phyloP scores from a whole-genome alignment of 2,113 vertebrate genomes.

The Etheostoma spectabile region DNA sequence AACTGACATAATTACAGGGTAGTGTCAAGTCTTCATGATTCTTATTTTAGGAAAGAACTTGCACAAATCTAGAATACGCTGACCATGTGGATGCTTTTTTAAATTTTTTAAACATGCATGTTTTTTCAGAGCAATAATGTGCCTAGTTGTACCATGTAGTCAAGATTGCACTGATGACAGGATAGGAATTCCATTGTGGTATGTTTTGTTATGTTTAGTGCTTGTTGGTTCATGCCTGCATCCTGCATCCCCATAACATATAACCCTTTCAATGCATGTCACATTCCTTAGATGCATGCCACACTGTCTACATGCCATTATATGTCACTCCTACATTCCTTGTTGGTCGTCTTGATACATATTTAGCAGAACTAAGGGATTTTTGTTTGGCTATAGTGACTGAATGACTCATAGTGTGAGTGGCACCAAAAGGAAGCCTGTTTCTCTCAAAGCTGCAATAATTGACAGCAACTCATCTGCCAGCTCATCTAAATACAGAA shows the following conservation, averaged over 20 bases:
- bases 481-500: slow-evolving; percentile 61
- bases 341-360: slow-evolving; percentile 23
- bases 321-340: background rate
- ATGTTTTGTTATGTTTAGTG: slow-evolving; percentile 32
- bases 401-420: slow-evolving; percentile 51
- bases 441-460: slow-evolving; percentile 38
- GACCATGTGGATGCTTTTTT: no score
- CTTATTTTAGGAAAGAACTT: no score
- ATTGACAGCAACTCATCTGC: slow-evolving; percentile 53
- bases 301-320: background rate
- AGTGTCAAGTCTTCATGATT: background rate
- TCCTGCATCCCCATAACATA: background rate
- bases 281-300: slow-evolving; percentile 8
- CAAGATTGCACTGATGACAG: slow-evolving; percentile 17
- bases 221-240: slow-evolving; percentile 27
- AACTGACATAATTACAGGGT: background rate
- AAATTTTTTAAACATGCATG: background rate
- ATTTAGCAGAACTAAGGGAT: slow-evolving; percentile 44
- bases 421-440: slow-evolving; percentile 28
- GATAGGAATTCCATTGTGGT: slow-evolving; percentile 26
- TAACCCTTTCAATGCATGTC: background rate
- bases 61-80: no score
- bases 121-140: background rate
- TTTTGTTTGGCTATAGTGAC: slow-evolving; percentile 35
- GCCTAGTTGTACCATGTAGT: slow-evolving; percentile 3